These are phyloP conservation scores for Hassar affinis DNA, from an alignment of 2,113 vertebrate genomes.

Conservation along the genomic window DNA sequence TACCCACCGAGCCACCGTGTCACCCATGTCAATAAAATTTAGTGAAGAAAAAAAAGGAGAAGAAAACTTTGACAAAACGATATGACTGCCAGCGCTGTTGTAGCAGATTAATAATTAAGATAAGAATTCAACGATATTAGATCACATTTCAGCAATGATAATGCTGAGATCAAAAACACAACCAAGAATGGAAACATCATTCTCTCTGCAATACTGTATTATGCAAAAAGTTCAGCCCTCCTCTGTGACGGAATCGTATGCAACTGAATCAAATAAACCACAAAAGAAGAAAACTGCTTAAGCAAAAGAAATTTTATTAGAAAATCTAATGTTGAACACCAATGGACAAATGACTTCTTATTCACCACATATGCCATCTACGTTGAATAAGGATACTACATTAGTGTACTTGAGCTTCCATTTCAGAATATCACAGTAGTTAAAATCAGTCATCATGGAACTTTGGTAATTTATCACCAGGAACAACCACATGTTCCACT, in stretches of 20 bases:
- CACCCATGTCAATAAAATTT: too few relatives aligned
- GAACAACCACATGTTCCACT: slow-evolving; percentile 68
- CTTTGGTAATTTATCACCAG: slow-evolving; percentile 69
- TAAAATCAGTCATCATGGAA: not conserved
- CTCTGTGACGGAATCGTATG: not conserved
- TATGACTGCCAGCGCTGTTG: too few relatives aligned
- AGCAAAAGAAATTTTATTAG: not conserved
- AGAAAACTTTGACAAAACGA: too few relatives aligned
- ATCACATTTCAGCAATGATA: not conserved
- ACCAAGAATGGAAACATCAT: not conserved
- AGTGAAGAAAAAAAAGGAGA: too few relatives aligned
- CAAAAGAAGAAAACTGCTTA: not conserved
- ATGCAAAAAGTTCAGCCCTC: not conserved
- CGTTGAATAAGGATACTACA: too few relatives aligned
- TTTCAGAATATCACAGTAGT: slow-evolving; percentile 9
- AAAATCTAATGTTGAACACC: not conserved
- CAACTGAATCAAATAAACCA: not conserved
- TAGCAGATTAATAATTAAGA: too few relatives aligned
- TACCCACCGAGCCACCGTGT: too few relatives aligned
- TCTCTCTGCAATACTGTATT: not conserved
- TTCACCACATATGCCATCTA: not conserved
- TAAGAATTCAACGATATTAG: not conserved
- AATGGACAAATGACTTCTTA: not conserved
- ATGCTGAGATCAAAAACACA: not conserved
- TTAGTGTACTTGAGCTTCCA: not conserved